These are phyloP conservation scores for Perodicticus potto DNA, from an alignment of 2,797 vertebrate species.

Conservation along the genomic window DNA sequence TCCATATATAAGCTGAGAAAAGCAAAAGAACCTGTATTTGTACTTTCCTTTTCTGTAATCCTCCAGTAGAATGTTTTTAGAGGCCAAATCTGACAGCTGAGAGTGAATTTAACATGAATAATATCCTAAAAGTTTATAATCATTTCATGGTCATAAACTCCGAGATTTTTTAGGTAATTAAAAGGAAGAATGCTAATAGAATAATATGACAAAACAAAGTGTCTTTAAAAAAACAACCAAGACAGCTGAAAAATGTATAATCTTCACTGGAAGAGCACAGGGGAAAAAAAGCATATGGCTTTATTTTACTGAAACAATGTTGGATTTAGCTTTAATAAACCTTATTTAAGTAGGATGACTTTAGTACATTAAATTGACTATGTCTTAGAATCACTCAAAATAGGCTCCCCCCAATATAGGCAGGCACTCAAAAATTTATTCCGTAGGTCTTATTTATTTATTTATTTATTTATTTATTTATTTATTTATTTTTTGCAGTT, in stretches of 20 bases:
- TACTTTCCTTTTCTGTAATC: slow-evolving; percentile 67
- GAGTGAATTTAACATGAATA: slow-evolving; percentile 82
- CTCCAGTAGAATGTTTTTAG: slow-evolving; percentile 69
- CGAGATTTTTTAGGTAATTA: slow-evolving; percentile 70
- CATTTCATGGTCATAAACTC: slow-evolving; percentile 69
- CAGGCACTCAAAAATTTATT: slow-evolving; percentile 74
- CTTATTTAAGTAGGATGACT: slow-evolving; percentile 74
- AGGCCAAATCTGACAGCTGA: slow-evolving; percentile 65
- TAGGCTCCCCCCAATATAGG: slow-evolving; percentile 61
- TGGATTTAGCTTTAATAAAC: slow-evolving; percentile 73
- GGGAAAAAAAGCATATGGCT: slow-evolving; percentile 71
- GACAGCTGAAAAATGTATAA: slow-evolving; percentile 67
- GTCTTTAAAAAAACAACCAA: slow-evolving; percentile 63
- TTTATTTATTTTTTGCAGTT: too few relatives aligned
- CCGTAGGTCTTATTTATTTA: slow-evolving; percentile 84
- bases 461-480: too few relatives aligned
- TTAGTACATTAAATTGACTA: slow-evolving; percentile 65
- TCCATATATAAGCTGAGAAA: slow-evolving; percentile 83
- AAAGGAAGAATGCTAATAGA: slow-evolving; percentile 70
- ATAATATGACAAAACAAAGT: slow-evolving; percentile 71
- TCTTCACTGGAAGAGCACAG: slow-evolving; percentile 51
- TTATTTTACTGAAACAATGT: slow-evolving; percentile 74
- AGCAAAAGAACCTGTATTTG: slow-evolving; percentile 57
- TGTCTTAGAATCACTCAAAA: slow-evolving; percentile 71
- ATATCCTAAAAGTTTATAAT: slow-evolving; percentile 67